A percentile compares a stretch with the other conserved stretches of the same genome.
phyloP scores from a whole-genome alignment of 2,888 invertebrate genomes.

The Dolichomitus sp. region DNA sequence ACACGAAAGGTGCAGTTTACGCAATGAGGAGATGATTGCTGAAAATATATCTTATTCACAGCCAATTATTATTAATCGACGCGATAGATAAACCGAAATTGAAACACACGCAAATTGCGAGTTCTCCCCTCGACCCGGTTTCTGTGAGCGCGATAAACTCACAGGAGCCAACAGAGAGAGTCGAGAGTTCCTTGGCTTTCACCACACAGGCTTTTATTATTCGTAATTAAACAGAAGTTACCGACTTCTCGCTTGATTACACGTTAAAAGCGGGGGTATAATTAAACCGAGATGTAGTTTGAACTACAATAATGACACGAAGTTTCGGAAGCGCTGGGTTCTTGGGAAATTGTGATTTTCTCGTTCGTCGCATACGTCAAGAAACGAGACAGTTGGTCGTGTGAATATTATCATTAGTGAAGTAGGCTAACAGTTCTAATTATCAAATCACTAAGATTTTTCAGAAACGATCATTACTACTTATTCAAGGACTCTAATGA shows the following conservation, averaged over 20 bases:
- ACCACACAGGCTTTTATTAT: slow-evolving; percentile 57
- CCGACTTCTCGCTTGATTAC: slow-evolving; percentile 74
- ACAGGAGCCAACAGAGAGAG: slow-evolving; percentile 8
- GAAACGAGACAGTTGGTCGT: background rate
- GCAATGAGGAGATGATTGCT: background rate
- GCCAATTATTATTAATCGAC: slow-evolving; percentile 38
- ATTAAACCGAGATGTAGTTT: slow-evolving; percentile 53
- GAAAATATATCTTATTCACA: background rate
- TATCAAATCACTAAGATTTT: background rate
- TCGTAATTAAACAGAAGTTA: slow-evolving; percentile 71
- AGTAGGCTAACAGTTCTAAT: background rate
- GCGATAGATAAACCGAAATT: slow-evolving; percentile 48
- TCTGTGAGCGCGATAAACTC: slow-evolving; percentile 43
- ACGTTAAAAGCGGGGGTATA: slow-evolving; percentile 44
- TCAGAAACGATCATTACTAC: background rate
- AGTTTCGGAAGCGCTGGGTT: slow-evolving; percentile 27
- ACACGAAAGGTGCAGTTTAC: background rate
- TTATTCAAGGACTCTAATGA: background rate
- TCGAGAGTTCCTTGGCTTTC: slow-evolving; percentile 50
- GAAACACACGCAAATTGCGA: slow-evolving; percentile 49
- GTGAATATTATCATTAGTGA: background rate
- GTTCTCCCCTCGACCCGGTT: slow-evolving; percentile 49
- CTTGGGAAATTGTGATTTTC: slow-evolving; percentile 35
- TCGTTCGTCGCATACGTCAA: background rate
- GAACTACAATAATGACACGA: slow-evolving; percentile 54